Base-by-base conservation (phyloP, 2,888 invertebrate genomes). In the Orchestes rusci region DNA sequence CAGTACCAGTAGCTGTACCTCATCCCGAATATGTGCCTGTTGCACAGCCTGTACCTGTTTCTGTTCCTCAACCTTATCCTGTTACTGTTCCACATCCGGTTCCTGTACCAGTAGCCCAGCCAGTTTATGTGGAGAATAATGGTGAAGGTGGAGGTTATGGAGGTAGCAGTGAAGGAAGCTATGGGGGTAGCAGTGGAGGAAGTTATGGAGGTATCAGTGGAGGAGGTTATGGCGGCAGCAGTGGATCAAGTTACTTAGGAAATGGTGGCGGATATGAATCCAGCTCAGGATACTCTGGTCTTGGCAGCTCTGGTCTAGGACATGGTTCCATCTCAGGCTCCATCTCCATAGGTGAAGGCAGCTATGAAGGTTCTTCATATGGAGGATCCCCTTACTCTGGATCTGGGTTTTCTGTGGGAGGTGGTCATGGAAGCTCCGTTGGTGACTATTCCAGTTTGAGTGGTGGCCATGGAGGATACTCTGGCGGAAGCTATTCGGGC, bases 41-140 rank as follows among this genome's bases (percentile, higher is more conserved):
- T 2, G 67, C 70, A 1, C 64, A 70, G 31, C 69, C 72, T 0
- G 67, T 70, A 15, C 55, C 67, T 2, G 66, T 74, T 5, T 66
- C 67, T 2, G 67, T 76, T 0, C 73, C 76, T 34, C 67, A 75
- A 46, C 76, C 77, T 1, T 73, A 73, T 43, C 72, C 75, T 2
- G 75, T 74, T 18, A 71, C 73, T 0, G 69, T 76, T 0, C 69
- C 76, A 8, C 74, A 75, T 40, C 74, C 75, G 0, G 70, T 73
- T 2, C 68, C 70, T 28, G 63, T 69, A 40, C 39, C 55, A 28
- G 60, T 70, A 48, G 59, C 58, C 31, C 58, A 62, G 55, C 57
- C 56, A 18, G 48, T 61, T 34, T 56, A 59, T 16, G 59, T 60
- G 38, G 54, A 55, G 52, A 56, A 58, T 18, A 43, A 59, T 34